Conservation (phyloP, 2,113 vertebrate species). For the Menidia beryllina region DNA sequence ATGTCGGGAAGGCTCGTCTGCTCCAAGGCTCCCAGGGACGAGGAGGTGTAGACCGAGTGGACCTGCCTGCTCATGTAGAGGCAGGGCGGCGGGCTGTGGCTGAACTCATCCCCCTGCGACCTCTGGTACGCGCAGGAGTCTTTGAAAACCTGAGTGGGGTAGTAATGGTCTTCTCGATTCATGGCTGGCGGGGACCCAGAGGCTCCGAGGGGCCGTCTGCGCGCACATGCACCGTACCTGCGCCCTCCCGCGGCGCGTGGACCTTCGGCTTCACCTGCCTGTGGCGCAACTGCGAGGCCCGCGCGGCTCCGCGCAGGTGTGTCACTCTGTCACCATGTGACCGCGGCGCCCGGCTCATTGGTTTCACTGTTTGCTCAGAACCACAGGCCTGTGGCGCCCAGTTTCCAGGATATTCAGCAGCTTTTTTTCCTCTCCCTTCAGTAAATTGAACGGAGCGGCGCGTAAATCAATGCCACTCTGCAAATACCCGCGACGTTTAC, state of each 20-base stretch:
- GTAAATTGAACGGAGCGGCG: constrained; percentile 69
- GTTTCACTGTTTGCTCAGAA: constrained; percentile 78
- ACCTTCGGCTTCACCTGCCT: constrained; percentile 71
- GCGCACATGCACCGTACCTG: constrained; percentile 58
- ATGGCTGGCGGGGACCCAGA: constrained; percentile 82
- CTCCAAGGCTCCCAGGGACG: constrained; percentile 85
- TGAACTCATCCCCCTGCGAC: constrained; percentile 87
- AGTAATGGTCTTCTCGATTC: constrained; percentile 94
- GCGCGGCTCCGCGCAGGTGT: constrained; percentile 76
- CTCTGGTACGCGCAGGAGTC: constrained; percentile 93
- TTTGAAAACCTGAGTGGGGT: constrained; percentile 91
- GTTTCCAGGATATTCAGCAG: constrained; percentile 67
- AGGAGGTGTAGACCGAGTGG: constrained; percentile 79
- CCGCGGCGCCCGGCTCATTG: constrained; percentile 73
- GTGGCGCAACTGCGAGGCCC: constrained; percentile 74
- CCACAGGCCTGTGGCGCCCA: constrained; percentile 42
- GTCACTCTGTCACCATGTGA: constrained; percentile 84
- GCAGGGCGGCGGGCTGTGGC: constrained; percentile 92
- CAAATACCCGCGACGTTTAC: constrained; percentile 75
- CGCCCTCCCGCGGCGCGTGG: constrained; percentile 52
- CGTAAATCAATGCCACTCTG: constrained; percentile 79
- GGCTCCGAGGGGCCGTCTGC: constrained; percentile 33
- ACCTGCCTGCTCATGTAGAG: constrained; percentile 92
- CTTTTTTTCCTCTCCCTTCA: constrained; percentile 57
- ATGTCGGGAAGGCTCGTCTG: constrained; percentile 88